Conservation (phyloP, 2,888 invertebrate species). For the Hypercompe scribonia region DNA sequence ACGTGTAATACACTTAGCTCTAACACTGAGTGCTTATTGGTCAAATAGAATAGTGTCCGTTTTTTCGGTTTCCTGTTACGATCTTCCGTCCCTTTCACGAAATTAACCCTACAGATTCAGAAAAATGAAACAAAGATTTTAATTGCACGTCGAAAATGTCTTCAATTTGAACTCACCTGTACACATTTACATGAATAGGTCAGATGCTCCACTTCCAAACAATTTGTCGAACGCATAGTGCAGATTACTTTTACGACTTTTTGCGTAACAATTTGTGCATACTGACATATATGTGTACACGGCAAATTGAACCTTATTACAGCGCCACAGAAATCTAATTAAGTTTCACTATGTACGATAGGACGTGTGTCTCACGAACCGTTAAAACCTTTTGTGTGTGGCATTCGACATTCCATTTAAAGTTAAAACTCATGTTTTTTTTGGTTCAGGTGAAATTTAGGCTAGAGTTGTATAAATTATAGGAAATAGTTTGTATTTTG, state of each 20-base stretch:
- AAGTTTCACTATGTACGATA: neutral
- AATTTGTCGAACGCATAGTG: constrained; percentile 37
- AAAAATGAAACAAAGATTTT: too few relatives aligned
- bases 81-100: too few relatives aligned
- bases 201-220: constrained; percentile 32
- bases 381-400: constrained; percentile 46
- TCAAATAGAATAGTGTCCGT: too few relatives aligned
- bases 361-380: constrained; percentile 25
- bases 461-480: neutral
- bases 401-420: constrained; percentile 48
- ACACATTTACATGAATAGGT: neutral
- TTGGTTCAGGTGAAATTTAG: constrained; percentile 12
- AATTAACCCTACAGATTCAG: too few relatives aligned
- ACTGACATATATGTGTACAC: neutral
- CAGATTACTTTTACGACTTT: constrained; percentile 25
- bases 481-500: neutral
- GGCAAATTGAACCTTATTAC: constrained; percentile 17
- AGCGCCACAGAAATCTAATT: neutral
- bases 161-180: neutral
- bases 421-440: constrained; percentile 32
- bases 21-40: too few relatives aligned
- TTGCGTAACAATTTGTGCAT: constrained; percentile 25
- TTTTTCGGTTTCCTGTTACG: too few relatives aligned
- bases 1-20: too few relatives aligned
- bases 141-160: too few relatives aligned